Conservation (phyloP, 2,797 vertebrate genomes). For the Benthosema pterotum region DNA sequence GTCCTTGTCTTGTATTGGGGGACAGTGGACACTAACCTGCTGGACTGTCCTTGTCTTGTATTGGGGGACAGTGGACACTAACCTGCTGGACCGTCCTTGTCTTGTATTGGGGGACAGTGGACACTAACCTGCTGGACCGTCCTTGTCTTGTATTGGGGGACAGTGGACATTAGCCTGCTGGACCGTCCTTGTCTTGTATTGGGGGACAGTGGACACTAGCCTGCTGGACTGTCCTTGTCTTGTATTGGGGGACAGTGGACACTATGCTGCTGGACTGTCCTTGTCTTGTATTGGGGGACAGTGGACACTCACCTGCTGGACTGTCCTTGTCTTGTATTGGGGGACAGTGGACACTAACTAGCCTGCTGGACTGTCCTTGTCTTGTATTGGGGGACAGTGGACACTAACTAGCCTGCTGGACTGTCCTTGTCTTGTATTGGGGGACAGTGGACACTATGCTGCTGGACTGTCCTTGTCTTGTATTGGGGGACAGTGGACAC, state of each 20-base stretch:
- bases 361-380: slow-evolving; percentile 61
- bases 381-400: slow-evolving; percentile 49
- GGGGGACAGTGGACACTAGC: slow-evolving; percentile 39
- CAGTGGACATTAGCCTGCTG: slow-evolving; percentile 32
- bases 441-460: slow-evolving; percentile 35
- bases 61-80: slow-evolving; percentile 44
- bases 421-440: slow-evolving; percentile 61
- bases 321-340: slow-evolving; percentile 61
- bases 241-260: slow-evolving; percentile 44
- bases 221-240: slow-evolving; percentile 63
- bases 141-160: slow-evolving; percentile 60
- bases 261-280: slow-evolving; percentile 53
- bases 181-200: slow-evolving; percentile 61
- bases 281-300: slow-evolving; percentile 59
- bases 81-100: slow-evolving; percentile 61
- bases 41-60: slow-evolving; percentile 61
- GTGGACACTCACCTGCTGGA: slow-evolving; percentile 33
- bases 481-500: slow-evolving; percentile 43
- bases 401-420: slow-evolving; percentile 37
- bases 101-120: slow-evolving; percentile 49
- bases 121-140: slow-evolving; percentile 48
- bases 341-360: slow-evolving; percentile 33
- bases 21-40: slow-evolving; percentile 35
- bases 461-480: slow-evolving; percentile 62
- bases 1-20: slow-evolving; percentile 61